These are phyloP conservation scores for Drosophila multiciliata DNA, from an alignment of 2,888 invertebrate genomes.

Conservation along the genomic window DNA sequence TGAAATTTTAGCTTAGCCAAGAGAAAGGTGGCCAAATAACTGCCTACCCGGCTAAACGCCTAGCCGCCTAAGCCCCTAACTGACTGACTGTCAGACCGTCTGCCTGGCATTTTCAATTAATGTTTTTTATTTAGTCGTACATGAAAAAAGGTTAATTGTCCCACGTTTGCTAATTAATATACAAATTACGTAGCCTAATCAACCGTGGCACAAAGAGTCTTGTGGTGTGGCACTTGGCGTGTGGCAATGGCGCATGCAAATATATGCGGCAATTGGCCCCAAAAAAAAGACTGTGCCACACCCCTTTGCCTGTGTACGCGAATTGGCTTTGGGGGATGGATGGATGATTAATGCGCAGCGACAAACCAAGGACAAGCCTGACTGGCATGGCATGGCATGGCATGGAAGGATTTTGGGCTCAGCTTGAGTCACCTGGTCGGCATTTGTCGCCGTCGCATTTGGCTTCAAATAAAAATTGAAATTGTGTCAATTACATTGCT, in stretches of 20 bases:
- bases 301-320: slow-evolving; percentile 35
- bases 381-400: slow-evolving; percentile 10
- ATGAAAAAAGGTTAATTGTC: slow-evolving; percentile 48
- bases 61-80: background rate
- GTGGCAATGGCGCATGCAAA: slow-evolving; percentile 48
- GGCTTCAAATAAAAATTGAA: slow-evolving; percentile 73
- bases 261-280: slow-evolving; percentile 58
- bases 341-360: slow-evolving; percentile 76
- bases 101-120: slow-evolving; percentile 55
- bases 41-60: slow-evolving; percentile 2
- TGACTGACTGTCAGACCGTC: slow-evolving; percentile 4
- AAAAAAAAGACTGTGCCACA: slow-evolving; percentile 50
- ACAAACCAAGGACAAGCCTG: slow-evolving; percentile 71
- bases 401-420: slow-evolving; percentile 55
- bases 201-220: slow-evolving; percentile 22
- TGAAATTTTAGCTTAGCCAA: slow-evolving; percentile 61
- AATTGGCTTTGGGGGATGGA: slow-evolving; percentile 33
- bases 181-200: slow-evolving; percentile 71
- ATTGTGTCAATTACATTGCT: slow-evolving; percentile 79
- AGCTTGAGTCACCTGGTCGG: slow-evolving; percentile 71
- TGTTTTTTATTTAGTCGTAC: slow-evolving; percentile 42
- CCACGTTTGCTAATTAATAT: slow-evolving; percentile 67
- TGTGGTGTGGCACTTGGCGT: slow-evolving; percentile 18
- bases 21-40: slow-evolving; percentile 60
- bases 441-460: slow-evolving; percentile 20